Evolutionary conservation across 1,140 invertebrate genomes (phyloP), one percentile per base, ranked within the genome.

Genomic region (Aphelenchoides avenae): DNA sequence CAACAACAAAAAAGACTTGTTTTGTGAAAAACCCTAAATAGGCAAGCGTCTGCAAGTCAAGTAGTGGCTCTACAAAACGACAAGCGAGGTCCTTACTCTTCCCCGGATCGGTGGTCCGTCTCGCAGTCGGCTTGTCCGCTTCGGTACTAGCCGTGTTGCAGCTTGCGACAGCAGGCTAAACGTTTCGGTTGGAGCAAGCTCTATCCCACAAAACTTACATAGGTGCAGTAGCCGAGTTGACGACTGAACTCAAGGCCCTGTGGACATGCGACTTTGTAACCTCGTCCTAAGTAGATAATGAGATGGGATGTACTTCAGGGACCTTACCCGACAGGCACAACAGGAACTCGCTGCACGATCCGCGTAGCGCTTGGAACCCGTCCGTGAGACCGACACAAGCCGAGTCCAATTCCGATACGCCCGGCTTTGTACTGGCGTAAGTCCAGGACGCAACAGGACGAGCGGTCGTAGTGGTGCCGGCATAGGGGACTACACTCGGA

Each of bases 181-280:
- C 33, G 18, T 48, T 34, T 13, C 22, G 46, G 13, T 48, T 20
- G 46, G 46, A 13, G 13, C 31, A 37, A 34, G 20, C 40, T 3
- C 20, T 48, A 34, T 37, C n/a, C n/a, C n/a, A n/a, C 13, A 30
- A 41, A 15, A 39, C 58, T 46, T 44, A 66, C 64, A 49, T 48
- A 68, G 29, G 57, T 59, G 44, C 64, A 66, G 34, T 66, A 61
- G n/a, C 64, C 64, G 7, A 65, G 40, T 22, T 11, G 31, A 26
- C 24, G 22, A 29, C 39, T 67, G 37, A 56, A 66, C 30, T 64
- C 61, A 1, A 68, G 42, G 3, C 51, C 43, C 4, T 24, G 11
- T 3, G 64, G 64, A 42, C 64, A 66, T 5, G 15, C 26, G 33
- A 66, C 40, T 31, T 13, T 18, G 26, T 44, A 63, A 20, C 52